A percentile compares a stretch with the other conserved stretches of the same genome.
These are phyloP conservation scores for Limnephilus auricula DNA, from an alignment of 2,888 invertebrate genomes.

Conservation along the genomic window DNA sequence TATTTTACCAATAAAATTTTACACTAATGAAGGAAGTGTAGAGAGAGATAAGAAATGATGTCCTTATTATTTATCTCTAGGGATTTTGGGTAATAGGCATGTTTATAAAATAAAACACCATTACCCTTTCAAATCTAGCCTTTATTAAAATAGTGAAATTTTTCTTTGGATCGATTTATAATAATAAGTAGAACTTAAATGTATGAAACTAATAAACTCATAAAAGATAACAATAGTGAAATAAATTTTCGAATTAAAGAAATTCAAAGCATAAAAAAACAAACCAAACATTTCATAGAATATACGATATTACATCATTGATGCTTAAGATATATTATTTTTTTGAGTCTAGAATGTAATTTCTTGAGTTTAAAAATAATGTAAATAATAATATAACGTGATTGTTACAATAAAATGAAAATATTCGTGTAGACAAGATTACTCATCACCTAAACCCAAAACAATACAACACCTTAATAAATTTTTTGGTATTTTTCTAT, in stretches of 20 bases:
- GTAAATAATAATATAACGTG: neutral
- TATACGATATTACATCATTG: neutral
- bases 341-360: neutral
- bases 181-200: neutral
- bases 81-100: neutral
- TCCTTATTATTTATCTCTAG: neutral
- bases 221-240: neutral
- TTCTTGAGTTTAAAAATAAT: neutral
- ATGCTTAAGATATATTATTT: neutral
- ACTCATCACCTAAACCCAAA: neutral
- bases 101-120: neutral
- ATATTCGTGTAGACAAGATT: neutral
- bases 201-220: neutral
- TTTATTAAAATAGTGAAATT: neutral
- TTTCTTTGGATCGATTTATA: neutral
- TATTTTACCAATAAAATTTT: too few species aligned
- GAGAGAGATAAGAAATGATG: neutral
- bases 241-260: neutral
- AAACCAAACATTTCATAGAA: neutral
- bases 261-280: neutral
- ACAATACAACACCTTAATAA: neutral
- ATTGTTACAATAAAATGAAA: neutral
- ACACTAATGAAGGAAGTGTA: neutral
- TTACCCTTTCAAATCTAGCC: neutral
- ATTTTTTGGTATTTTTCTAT: neutral